These are phyloP conservation scores for Catocala nupta DNA, from an alignment of 2,888 invertebrate genomes.

Conservation along the genomic window DNA sequence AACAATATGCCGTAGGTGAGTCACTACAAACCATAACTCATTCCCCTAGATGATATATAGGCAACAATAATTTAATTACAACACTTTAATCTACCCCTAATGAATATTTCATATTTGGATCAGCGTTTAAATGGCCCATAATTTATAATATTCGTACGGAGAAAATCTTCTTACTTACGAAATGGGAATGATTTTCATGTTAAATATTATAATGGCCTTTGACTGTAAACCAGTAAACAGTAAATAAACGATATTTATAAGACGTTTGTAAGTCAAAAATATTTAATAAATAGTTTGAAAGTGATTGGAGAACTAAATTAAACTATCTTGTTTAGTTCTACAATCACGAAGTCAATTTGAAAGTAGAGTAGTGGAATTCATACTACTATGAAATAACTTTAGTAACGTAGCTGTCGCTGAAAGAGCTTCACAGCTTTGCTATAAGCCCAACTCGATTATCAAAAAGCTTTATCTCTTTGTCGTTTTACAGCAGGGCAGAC, in stretches of 20 bases:
- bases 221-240: too few species aligned
- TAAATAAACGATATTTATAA: too few species aligned
- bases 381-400: slow-evolving; percentile 24
- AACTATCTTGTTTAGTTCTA: neutral
- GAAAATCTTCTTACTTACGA: neutral
- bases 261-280: too few species aligned
- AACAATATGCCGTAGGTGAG: neutral
- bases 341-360: slow-evolving; percentile 6
- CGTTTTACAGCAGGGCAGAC: slow-evolving; percentile 34
- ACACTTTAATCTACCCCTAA: slow-evolving; percentile 9
- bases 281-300: too few species aligned
- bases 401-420: slow-evolving; percentile 3
- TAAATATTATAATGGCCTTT: neutral
- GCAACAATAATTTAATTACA: slow-evolving; percentile 15
- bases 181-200: neutral
- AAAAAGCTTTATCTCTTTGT: slow-evolving; percentile 41
- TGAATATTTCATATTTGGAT: slow-evolving; percentile 18
- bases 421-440: slow-evolving; percentile 27
- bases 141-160: slow-evolving; percentile 1
- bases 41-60: slow-evolving; percentile 1
- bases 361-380: slow-evolving; percentile 11
- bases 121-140: slow-evolving; percentile 6
- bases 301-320: neutral
- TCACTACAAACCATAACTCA: slow-evolving; percentile 9
- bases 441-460: slow-evolving; percentile 34